Evolutionary conservation across 92 coral and sea anemone genomes (phyloP).

Genomic region (Zoanthus gigantus): DNA sequence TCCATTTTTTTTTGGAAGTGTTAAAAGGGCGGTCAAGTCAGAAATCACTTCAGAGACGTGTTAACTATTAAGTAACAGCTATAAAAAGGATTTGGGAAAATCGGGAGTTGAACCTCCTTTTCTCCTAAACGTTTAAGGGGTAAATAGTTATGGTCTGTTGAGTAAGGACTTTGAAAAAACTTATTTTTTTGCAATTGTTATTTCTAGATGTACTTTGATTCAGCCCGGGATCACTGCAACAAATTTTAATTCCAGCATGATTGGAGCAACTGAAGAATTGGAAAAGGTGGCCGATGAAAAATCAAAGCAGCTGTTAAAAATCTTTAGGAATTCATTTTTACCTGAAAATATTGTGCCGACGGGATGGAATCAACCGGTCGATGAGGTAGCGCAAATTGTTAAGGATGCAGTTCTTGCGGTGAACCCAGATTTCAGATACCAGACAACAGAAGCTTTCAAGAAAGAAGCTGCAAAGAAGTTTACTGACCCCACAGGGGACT

Average conservation of each 20-base stretch:
- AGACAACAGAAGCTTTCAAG: not conserved
- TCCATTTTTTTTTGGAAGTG: no score
- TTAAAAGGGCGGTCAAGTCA: no score
- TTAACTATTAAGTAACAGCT: no score
- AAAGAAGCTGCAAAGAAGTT: not conserved
- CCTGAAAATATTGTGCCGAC: not conserved
- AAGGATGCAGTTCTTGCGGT: slow-evolving; percentile 13
- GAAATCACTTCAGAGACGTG: no score
- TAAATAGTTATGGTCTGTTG: no score
- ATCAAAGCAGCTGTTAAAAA: not conserved
- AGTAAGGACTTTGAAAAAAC: no score
- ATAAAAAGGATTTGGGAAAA: no score
- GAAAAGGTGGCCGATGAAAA: not conserved
- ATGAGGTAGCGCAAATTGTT: slow-evolving; percentile 9
- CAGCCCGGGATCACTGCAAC: slow-evolving; percentile 18
- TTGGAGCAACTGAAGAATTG: not conserved
- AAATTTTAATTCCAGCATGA: not conserved
- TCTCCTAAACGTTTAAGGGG: no score
- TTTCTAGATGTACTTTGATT: slow-evolving; percentile 4
- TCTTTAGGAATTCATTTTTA: not conserved
- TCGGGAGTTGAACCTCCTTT: no score
- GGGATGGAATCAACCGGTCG: not conserved
- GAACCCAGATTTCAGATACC: slow-evolving; percentile 25
- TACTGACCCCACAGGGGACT: not conserved
- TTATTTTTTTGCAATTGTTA: no score